These are phyloP conservation scores for Microcebus tavaratra DNA, from an alignment of 2,113 vertebrate genomes.

Conservation along the genomic window DNA sequence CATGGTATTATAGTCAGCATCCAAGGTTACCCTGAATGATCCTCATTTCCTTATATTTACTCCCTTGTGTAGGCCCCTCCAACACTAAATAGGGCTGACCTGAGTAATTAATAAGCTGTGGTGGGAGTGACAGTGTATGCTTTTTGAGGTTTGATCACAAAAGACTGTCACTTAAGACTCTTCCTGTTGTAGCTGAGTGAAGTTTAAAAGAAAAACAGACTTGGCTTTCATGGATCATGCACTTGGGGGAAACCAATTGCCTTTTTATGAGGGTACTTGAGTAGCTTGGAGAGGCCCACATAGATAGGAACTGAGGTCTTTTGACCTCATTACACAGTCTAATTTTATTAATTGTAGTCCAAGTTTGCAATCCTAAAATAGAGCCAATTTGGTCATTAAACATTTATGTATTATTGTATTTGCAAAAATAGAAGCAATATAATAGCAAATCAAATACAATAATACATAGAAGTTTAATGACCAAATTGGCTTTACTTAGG, in stretches of 20 bases:
- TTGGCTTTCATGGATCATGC: background rate
- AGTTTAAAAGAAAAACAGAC: too few species aligned
- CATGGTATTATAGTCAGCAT: background rate
- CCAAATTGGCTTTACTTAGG: background rate
- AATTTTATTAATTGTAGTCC: background rate
- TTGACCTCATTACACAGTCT: background rate
- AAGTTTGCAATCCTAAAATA: background rate
- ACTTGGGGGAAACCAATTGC: background rate
- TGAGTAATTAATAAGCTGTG: background rate
- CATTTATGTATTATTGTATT: background rate
- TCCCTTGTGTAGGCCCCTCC: background rate
- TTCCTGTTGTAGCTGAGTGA: background rate
- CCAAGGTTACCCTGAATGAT: background rate
- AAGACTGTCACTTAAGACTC: background rate
- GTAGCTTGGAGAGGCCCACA: background rate
- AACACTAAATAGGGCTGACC: background rate
- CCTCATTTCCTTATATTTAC: background rate
- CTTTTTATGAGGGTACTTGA: background rate
- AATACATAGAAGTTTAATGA: background rate
- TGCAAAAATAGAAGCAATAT: background rate
- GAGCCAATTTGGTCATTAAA: background rate
- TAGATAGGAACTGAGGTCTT: background rate
- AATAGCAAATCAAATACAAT: background rate
- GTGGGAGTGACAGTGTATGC: background rate
- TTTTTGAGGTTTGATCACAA: background rate